Evolutionary conservation across 2,888 invertebrate genomes (phyloP), one percentile per base, ranked within the genome.

Genomic region (Pristionchus maxplancki): DNA sequence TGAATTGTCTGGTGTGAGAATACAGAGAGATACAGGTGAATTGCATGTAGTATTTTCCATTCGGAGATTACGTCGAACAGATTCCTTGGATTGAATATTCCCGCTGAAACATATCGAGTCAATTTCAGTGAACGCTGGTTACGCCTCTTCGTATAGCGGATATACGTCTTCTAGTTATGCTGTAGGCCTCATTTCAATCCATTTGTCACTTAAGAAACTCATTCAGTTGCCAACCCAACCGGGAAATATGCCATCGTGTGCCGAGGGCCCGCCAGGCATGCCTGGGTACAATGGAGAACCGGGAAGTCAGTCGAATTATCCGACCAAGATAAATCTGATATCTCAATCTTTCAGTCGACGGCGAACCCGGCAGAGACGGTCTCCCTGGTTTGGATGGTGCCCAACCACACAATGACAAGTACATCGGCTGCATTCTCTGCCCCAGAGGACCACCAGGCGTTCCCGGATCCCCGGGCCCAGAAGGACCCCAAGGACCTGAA

Each of bases 211-310:
- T n/a, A n/a, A 62, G 11, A 62, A 28, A 5, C n/a, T n/a, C n/a
- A n/a, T 20, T 44, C 48, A 78, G 78, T 17, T 48, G 44, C 24
- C 44, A 13, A 15, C 67, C 11, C 78, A 24, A n/a, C 37, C 78
- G n/a, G 24, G 15, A 24, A 48, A 44, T 40, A 17, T 28, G 5
- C 44, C 78, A 2, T 1, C 24, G 11, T 78, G 78, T 78, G n/a
- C 78, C 0, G n/a, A 40, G 11, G 78, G 78, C 34, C 40, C 13
- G 0, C n/a, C 28, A 9, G 78, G 78, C 24, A 20, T n/a, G 17
- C 44, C 44, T n/a, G 78, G 78, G 13, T 44, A 78, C 44, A 44
- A 78, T 44, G 78, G 78, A 48, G 78, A 78, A 44, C 44, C 40
- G 0, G 78, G 78, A 78, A 48, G 78, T 78, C 9, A 6, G 44